A percentile compares a stretch with the other conserved stretches of the same genome.
Conservation (phyloP, 2,113 vertebrate genomes). For the Ahaetulla prasina region DNA sequence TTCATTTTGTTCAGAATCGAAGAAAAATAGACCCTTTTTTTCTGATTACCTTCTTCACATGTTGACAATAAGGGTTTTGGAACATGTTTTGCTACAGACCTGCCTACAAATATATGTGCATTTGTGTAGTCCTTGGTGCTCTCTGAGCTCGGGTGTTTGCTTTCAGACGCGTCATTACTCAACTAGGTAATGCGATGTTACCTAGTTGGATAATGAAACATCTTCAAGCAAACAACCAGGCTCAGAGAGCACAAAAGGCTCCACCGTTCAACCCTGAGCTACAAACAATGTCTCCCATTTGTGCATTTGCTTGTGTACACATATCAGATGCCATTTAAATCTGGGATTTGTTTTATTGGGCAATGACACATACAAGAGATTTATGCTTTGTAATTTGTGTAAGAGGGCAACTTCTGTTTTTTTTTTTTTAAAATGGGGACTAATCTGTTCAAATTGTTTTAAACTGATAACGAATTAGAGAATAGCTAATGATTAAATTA, state of each 20-base stretch:
- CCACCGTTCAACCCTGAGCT: background rate
- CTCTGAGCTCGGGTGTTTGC: background rate
- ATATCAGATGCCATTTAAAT: background rate
- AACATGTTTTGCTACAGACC: background rate
- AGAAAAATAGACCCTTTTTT: background rate
- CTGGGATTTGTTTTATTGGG: background rate
- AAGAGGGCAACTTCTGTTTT: background rate
- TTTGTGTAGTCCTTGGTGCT: background rate
- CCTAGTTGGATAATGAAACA: background rate
- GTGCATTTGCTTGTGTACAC: background rate
- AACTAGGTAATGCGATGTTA: background rate
- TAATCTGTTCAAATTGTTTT: background rate
- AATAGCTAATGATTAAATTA: background rate
- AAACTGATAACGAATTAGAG: background rate
- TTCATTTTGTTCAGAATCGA: background rate
- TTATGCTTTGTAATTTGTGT: background rate
- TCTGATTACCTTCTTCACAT: constrained; percentile 17
- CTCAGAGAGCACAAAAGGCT: background rate
- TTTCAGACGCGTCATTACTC: background rate
- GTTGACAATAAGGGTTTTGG: background rate
- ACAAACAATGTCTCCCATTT: background rate
- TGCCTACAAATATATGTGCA: background rate
- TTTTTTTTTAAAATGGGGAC: background rate
- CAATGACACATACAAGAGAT: background rate
- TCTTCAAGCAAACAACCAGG: background rate